A percentile compares a stretch with the other conserved stretches of the same genome.
These are phyloP conservation scores for Tapirus terrestris DNA, from an alignment of 2,113 vertebrate species.

Conservation along the genomic window DNA sequence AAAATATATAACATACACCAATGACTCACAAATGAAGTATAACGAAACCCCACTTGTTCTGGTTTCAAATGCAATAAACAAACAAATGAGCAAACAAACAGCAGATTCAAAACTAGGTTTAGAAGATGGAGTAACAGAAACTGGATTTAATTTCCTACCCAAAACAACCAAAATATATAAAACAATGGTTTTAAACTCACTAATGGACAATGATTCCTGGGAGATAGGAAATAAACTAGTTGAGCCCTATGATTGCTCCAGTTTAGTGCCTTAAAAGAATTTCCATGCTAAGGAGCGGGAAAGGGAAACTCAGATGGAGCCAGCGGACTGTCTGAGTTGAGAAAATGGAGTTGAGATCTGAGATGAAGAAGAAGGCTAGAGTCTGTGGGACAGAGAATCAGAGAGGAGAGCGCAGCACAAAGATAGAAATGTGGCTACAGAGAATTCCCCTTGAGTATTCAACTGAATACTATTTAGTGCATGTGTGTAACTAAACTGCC, in stretches of 20 bases:
- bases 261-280: background rate
- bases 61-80: background rate
- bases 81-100: background rate
- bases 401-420: background rate
- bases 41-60: background rate
- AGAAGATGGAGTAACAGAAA: background rate
- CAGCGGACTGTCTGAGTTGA: background rate
- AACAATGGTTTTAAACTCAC: background rate
- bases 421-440: background rate
- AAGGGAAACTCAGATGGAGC: background rate
- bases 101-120: background rate
- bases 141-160: background rate
- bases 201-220: background rate
- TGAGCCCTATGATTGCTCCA: background rate
- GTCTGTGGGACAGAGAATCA: background rate
- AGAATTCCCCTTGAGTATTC: background rate
- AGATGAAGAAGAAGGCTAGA: background rate
- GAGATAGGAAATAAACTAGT: background rate
- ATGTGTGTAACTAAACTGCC: background rate
- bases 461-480: background rate
- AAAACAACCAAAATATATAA: background rate
- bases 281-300: background rate
- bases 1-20: background rate
- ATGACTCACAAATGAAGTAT: background rate
- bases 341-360: background rate